Evolutionary conservation across 2,113 vertebrate genomes (phyloP).

Genomic region (Telmatochromis bifrenatus): DNA sequence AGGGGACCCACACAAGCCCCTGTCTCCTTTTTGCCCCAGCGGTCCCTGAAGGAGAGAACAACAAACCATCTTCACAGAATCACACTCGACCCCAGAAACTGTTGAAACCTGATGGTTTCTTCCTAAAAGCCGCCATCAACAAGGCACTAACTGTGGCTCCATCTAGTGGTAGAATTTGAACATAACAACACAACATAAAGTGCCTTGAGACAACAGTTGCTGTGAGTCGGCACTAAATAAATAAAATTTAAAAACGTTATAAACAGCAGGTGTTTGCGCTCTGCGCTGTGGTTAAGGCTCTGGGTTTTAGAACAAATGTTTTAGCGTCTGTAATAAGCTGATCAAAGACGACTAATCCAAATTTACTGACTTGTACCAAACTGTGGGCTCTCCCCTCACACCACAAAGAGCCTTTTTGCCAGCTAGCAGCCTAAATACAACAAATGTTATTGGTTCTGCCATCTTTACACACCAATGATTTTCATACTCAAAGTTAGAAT

Average conservation of each 20-base stretch:
- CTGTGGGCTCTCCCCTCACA: background rate
- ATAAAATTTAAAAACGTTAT: rapidly evolving
- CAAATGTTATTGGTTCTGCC: background rate
- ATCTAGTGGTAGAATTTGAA: background rate
- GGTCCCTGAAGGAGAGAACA: conserved; percentile 36
- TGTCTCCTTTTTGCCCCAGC: conserved; percentile 46
- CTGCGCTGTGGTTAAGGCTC: background rate
- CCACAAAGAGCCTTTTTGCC: background rate
- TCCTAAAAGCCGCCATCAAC: background rate
- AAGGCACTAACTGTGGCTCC: background rate
- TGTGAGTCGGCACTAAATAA: background rate
- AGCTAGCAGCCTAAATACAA: background rate
- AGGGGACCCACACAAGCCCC: conserved; percentile 1
- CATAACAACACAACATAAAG: background rate
- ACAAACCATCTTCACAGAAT: background rate
- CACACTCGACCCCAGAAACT: background rate
- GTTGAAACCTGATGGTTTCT: background rate
- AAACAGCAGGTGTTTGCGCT: background rate
- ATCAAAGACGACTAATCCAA: background rate
- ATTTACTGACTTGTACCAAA: background rate
- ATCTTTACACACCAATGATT: background rate
- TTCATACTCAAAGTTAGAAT: background rate
- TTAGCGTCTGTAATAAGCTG: background rate
- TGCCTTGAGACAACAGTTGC: background rate
- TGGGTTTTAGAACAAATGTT: background rate